phyloP scores from a whole-genome alignment of 2,797 vertebrate species.

The Hydrocynus forskahlii region DNA sequence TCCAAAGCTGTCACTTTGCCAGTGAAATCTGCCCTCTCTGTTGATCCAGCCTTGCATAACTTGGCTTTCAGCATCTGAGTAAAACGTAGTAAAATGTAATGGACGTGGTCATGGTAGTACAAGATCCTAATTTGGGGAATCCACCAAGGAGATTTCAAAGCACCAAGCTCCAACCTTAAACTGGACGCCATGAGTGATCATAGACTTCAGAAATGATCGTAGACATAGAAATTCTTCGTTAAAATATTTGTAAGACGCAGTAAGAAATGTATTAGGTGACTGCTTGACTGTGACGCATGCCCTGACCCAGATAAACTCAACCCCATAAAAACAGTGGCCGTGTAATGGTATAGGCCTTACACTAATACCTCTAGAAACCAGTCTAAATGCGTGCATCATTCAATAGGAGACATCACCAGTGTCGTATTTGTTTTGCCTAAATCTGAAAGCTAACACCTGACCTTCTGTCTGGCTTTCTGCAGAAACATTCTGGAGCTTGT shows the following conservation, averaged over 20 bases:
- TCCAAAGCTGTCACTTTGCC: background rate
- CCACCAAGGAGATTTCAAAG: background rate
- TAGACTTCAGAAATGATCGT: too few species aligned
- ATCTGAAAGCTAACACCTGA: background rate
- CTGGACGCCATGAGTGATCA: too few species aligned
- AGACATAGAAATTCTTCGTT: too few species aligned
- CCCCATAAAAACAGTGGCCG: background rate
- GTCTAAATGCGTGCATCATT: background rate
- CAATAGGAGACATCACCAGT: background rate
- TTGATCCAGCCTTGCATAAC: background rate
- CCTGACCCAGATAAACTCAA: background rate
- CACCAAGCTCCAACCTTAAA: background rate
- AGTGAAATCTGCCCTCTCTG: background rate
- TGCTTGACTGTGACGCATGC: background rate
- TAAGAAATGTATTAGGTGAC: background rate
- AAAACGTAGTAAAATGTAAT: background rate
- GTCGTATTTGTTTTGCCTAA: background rate
- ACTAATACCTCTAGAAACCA: background rate
- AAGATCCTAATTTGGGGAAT: too few species aligned
- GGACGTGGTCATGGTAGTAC: background rate
- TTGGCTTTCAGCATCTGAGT: background rate
- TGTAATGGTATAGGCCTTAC: background rate
- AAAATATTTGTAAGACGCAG: background rate
- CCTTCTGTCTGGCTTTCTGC: conserved; percentile 8
- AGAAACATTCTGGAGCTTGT: conserved; percentile 97